Percentiles rank a stretch among this genome's conserved stretches.
Evolutionary conservation across 2,113 vertebrate species (phyloP).

Genomic region (Mixornis gularis): DNA sequence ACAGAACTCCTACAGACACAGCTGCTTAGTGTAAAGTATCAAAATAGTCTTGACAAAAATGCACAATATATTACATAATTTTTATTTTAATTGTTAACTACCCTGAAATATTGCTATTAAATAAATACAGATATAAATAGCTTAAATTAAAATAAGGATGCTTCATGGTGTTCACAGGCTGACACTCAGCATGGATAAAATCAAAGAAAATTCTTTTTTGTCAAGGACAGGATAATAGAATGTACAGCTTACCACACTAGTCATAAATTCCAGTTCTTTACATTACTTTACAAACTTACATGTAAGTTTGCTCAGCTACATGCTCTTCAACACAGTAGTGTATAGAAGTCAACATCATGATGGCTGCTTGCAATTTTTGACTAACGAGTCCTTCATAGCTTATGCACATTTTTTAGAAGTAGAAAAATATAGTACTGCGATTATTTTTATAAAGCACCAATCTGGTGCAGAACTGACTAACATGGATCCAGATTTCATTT

Average conservation of each 20-base stretch:
- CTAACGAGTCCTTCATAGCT: not conserved
- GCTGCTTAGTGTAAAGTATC: not conserved
- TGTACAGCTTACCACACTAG: not conserved
- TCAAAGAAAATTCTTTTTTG: not conserved
- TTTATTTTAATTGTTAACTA: not conserved
- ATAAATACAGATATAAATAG: not conserved
- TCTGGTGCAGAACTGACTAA: not conserved
- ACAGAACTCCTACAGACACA: not conserved
- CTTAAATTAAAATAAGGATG: not conserved
- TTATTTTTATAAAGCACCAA: not conserved
- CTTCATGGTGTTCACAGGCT: not conserved
- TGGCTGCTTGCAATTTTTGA: not conserved
- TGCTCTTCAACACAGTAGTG: not conserved
- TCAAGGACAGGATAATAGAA: not conserved
- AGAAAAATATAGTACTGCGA: not conserved
- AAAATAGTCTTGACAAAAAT: not conserved
- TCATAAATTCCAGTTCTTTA: not conserved
- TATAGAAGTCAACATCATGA: not conserved
- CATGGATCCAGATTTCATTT: not conserved
- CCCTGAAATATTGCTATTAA: not conserved
- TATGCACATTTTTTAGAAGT: not conserved
- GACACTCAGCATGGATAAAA: not conserved
- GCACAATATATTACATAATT: not conserved
- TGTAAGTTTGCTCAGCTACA: not conserved
- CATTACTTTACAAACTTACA: not conserved